Evolutionary conservation across 2,113 vertebrate species (phyloP).

Genomic region (Uria lomvia): DNA sequence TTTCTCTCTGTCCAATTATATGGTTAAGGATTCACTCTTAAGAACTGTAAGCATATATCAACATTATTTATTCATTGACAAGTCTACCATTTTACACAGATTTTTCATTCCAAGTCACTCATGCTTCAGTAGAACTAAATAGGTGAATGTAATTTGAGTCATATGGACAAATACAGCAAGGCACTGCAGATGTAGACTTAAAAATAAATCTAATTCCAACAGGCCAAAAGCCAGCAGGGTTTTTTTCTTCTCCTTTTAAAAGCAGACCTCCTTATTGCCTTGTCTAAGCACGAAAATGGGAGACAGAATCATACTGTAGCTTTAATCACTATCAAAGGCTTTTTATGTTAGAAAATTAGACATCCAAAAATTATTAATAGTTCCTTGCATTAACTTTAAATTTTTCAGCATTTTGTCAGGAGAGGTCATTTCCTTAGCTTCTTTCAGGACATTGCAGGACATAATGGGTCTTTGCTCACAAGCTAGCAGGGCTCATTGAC

Average conservation of each 20-base stretch:
- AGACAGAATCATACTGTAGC: neutral
- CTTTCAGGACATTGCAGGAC: neutral
- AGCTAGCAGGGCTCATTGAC: neutral
- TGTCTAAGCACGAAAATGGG: neutral
- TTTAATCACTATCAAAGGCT: neutral
- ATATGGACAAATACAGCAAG: neutral
- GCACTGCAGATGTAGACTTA: neutral
- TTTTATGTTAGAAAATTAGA: neutral
- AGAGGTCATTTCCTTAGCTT: neutral
- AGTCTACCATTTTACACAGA: neutral
- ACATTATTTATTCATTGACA: neutral
- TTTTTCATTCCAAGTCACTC: neutral
- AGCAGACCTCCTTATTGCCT: neutral
- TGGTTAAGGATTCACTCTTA: neutral
- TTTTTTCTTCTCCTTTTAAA: neutral
- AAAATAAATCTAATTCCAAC: slow-evolving; percentile 44
- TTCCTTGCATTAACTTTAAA: neutral
- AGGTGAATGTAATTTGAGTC: slow-evolving; percentile 1
- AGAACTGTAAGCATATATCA: neutral
- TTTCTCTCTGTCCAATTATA: neutral
- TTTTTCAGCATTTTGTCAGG: neutral
- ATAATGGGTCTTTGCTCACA: neutral
- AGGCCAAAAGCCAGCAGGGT: neutral
- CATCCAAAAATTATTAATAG: neutral
- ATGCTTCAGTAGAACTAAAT: neutral